These are phyloP conservation scores for Pentalonia nigronervosa DNA, from an alignment of 1,140 invertebrate species.

Conservation along the genomic window DNA sequence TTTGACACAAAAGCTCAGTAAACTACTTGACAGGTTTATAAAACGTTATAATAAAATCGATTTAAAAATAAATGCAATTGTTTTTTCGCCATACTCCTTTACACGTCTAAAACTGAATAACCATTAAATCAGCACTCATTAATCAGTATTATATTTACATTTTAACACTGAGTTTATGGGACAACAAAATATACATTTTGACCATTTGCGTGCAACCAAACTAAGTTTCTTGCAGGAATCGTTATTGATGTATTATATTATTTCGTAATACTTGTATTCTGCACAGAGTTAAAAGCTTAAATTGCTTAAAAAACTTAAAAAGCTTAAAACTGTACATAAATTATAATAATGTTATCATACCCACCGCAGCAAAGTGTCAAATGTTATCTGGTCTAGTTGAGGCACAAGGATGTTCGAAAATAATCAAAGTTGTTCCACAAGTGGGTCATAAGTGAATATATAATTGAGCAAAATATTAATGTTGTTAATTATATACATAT, in stretches of 20 bases:
- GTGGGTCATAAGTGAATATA: neutral
- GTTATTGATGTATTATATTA: neutral
- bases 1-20: neutral
- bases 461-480: neutral
- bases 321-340: neutral
- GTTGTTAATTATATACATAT: neutral
- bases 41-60: neutral
- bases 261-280: neutral
- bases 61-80: neutral
- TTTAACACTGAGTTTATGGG: neutral
- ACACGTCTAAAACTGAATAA: neutral
- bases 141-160: neutral
- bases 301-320: no score
- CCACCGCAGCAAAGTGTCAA: neutral
- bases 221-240: neutral
- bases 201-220: neutral
- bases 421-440: neutral
- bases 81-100: neutral
- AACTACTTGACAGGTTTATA: neutral
- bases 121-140: neutral
- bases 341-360: neutral
- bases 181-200: neutral
- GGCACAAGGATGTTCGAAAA: neutral
- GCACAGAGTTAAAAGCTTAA: neutral
- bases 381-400: neutral